Evolutionary conservation across 2,888 invertebrate genomes (phyloP), one percentile per base, ranked within the genome.

Genomic region (Agrilus biguttatus): DNA sequence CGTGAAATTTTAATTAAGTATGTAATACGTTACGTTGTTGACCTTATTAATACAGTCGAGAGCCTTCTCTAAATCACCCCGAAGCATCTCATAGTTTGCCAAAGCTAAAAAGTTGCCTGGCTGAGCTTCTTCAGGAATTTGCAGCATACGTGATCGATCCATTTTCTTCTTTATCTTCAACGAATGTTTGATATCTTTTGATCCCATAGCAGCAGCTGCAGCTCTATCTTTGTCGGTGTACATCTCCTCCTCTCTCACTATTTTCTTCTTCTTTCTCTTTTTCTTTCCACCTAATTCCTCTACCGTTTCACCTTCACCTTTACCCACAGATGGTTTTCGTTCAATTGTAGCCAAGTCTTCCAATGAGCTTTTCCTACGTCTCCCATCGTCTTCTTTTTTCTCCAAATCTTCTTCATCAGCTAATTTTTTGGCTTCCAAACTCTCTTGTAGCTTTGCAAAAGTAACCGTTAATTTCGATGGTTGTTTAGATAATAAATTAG

Each of bases 141-240:
- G 78, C 39, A 86, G 61, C 0, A 77, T 75, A 52, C 73, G 78
- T 53, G 78, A 80, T 21, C 83, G 74, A 57, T 88, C 88, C 48
- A 83, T 78, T 51, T 82, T 79, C 53, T 83, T 75, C 58, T 89
- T 90, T 53, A 85, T 70, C 57, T 78, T 84, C 49, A 89, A 65
- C 33, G 85, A 86, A 51, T 84, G 82, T 58, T 91, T 91, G 48
- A 91, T 90, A 59, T 91, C 90, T 48, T 77, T 80, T n/a, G 79
- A 81, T 0, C 86, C 87, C 74, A 85, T 75, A 56, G 87, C 84
- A 13, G 89, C 89, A 0, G 90, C 89, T 0, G 91, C 90, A 0
- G 90, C 91, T 6, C 91, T 71, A 60, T 90, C 90, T 58, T 91
- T 91, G 60, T 91, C 91, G 14, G 89, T 90, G 57, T 89, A 91